Base-by-base conservation (phyloP, 2,797 vertebrate genomes). In the Hylomyscus alleni region DNA sequence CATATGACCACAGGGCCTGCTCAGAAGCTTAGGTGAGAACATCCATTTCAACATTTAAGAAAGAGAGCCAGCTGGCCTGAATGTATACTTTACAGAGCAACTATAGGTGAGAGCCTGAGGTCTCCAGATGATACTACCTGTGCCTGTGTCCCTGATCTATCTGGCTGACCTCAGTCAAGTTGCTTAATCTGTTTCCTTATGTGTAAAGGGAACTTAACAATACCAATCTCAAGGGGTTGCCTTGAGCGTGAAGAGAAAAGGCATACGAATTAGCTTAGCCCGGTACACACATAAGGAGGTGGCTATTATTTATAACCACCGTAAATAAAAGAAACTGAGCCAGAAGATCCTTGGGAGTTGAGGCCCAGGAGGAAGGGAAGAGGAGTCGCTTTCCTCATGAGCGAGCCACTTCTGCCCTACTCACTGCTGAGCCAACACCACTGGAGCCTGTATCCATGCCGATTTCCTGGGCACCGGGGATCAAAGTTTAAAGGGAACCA, bases 181-280 rank as follows among this genome's bases (percentile, higher is more conserved):
- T 96, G 62, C 72, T 97, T 97, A 90, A 96, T 95, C 40, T 77
- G 52, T 78, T 96, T 93, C 54, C 72, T 95, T 97, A 96, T 96
- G 95, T 96, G 10, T 90, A 93, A 89, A 93, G 75, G 80, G 86
- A 97, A 90, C 87, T 94, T 94, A 95, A 76, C 89, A 96, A 95
- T 95, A 91, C 82, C 94, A 91, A 47, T 82, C 91, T 97, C 73
- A 87, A 92, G 82, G 75, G n/a, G 40, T 91, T 96, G 78, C 90
- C 78, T 88, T 94, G 78, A 92, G 73, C 93, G 86, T 83, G 92
- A 94, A 88, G 80, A 87, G 56, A 96, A 96, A 96, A 95, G 83
- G 76, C 78, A 34, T 56, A 73, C 44, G 52, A 95, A 87, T 54
- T 50, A 88, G 72, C 15, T 90, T 89, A 89, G 65, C 84, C 72